Evolutionary conservation across 1,140 invertebrate species (phyloP), one percentile per base, ranked within the genome.

Genomic region (Orchesella cincta): DNA sequence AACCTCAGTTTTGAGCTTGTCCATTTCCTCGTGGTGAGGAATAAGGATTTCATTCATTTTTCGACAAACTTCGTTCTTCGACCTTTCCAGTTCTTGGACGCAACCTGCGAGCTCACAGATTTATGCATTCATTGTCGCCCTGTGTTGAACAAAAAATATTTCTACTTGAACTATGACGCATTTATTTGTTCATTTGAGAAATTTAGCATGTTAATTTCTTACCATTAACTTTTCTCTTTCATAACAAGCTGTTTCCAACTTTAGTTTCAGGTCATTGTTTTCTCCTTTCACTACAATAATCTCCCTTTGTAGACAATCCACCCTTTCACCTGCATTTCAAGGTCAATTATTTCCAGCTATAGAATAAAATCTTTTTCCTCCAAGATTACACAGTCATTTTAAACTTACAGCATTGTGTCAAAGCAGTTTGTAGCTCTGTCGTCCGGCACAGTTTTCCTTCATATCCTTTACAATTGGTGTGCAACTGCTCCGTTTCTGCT

Each of bases 1-100:
- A 51, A 64, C 74, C n/a, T 79, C 73, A 23, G 29, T 39, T 46
- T 36, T 77, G 14, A 80, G 31, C 2, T 62, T 62, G 34, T 82
- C 79, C 78, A 80, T 73, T 67, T 80, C 81, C 5, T 18, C 23
- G 54, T 82, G 81, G 76, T 82, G 79, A 26, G 76, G 76, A 28
- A 1, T 5, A 0, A 82, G 74, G 5, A 78, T 67, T 33, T 67
- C 57, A 33, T 54, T 75, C 35, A 75, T 76, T 67, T 78, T 71
- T 29, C 79, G 36, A 75, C 81, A 82, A 33, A 78, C 74, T 20
- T 78, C 77, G 16, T 52, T 34, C 80, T 81, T 46, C 76, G 73
- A 1, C n/a, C 33, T 31, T 57, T 79, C n/a, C 46, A 73, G 54
- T 20, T 62, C 20, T 52, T 62, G n/a, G 79, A 52, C 23, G 16